Conservation (phyloP, 2,888 invertebrate species). For the Heteropelma amictum region DNA sequence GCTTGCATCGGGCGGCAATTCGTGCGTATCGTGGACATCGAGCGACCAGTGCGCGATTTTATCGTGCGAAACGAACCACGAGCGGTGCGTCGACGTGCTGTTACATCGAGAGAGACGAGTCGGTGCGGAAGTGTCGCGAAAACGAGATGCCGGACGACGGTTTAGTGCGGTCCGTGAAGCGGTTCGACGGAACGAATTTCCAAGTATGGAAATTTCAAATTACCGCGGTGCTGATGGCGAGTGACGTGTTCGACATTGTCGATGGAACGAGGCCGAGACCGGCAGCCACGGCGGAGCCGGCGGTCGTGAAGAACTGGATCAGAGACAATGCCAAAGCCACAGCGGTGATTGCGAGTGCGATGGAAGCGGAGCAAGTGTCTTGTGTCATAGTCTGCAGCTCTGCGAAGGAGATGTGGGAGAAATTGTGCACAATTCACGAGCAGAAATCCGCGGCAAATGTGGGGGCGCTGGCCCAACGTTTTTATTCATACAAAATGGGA, state of each 20-base stretch:
- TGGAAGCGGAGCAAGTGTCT: conserved; percentile 22
- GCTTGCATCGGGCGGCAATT: too few species aligned
- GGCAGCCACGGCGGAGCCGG: neutral
- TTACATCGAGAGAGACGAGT: conserved; percentile 1
- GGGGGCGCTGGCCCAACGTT: conserved; percentile 5
- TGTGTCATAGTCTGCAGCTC: conserved; percentile 8
- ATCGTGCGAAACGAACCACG: too few species aligned
- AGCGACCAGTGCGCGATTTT: too few species aligned
- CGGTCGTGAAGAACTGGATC: conserved; percentile 14
- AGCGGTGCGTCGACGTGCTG: too few species aligned
- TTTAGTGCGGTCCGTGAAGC: neutral
- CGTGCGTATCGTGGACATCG: too few species aligned
- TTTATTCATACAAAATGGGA: conserved; percentile 32
- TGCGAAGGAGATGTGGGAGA: conserved; percentile 19
- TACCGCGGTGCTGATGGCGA: conserved; percentile 15
- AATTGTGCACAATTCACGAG: conserved; percentile 58
- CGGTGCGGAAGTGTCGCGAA: conserved; percentile 9
- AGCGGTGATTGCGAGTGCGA: conserved; percentile 10
- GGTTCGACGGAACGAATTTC: conserved; percentile 22
- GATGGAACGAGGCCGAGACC: conserved; percentile 14
- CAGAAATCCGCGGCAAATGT: conserved; percentile 58
- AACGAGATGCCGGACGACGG: conserved; percentile 24
- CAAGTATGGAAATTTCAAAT: conserved; percentile 25
- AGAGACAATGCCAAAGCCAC: conserved; percentile 36
- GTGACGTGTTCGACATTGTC: conserved; percentile 15